Evolutionary conservation across 2,888 invertebrate species (phyloP).

Genomic region (Xylota segnis): DNA sequence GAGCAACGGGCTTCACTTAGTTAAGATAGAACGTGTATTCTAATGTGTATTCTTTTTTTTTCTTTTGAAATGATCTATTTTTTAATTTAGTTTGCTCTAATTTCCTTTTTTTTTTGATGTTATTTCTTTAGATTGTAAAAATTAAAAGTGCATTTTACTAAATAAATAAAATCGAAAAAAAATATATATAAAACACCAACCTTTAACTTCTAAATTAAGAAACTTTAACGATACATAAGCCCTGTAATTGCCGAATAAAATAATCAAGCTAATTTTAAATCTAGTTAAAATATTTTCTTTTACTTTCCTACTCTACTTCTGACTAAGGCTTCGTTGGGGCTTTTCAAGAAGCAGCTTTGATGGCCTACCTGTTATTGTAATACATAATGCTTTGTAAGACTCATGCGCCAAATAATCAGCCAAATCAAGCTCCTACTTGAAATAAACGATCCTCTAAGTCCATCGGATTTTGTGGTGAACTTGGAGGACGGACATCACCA

Average conservation of each 20-base stretch:
- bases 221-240: constrained; percentile 33
- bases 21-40: constrained; percentile 63
- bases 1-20: constrained; percentile 35
- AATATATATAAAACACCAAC: constrained; percentile 17
- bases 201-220: constrained; percentile 36
- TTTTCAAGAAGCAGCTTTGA: not conserved
- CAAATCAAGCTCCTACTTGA: no score
- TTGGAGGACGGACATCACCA: no score
- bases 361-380: not conserved
- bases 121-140: constrained; percentile 71
- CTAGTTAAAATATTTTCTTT: not conserved
- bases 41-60: constrained; percentile 68
- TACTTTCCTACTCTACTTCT: not conserved
- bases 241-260: constrained; percentile 52
- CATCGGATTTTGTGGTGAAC: no score
- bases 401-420: no score
- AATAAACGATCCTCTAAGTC: no score
- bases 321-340: no score
- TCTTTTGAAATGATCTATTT: constrained; percentile 61
- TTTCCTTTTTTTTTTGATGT: constrained; percentile 67
- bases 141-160: constrained; percentile 77
- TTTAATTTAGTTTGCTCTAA: constrained; percentile 63
- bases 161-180: constrained; percentile 73
- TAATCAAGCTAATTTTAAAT: constrained; percentile 38
- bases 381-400: no score